These are phyloP conservation scores for Beaufortia kweichowensis DNA, from an alignment of 2,113 vertebrate species.

Conservation along the genomic window DNA sequence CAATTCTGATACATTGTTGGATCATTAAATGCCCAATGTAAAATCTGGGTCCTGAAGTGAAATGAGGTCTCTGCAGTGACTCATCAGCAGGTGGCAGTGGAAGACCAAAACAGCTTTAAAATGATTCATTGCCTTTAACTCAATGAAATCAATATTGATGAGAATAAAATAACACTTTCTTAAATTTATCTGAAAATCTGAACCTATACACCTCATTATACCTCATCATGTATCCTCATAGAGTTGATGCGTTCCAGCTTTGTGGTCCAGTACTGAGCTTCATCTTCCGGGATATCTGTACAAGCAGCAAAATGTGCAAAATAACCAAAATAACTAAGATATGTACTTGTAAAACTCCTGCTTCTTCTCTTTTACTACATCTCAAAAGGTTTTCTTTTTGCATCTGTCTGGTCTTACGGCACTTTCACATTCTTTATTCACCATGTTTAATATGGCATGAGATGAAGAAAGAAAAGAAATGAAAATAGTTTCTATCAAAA, in stretches of 20 bases:
- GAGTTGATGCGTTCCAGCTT: slow-evolving; percentile 90
- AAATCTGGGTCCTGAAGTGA: not conserved
- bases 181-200: no score
- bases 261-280: slow-evolving; percentile 93
- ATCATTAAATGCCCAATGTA: not conserved
- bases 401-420: not conserved
- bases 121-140: not conserved
- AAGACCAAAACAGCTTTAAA: not conserved
- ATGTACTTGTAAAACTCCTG: slow-evolving; percentile 45
- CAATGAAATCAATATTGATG: not conserved
- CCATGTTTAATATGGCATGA: slow-evolving; percentile 52
- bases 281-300: slow-evolving; percentile 94
- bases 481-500: no score
- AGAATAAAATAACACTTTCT: not conserved
- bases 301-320: slow-evolving; percentile 47
- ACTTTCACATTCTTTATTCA: slow-evolving; percentile 48
- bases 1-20: not conserved
- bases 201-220: no score
- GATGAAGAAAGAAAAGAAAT: no score
- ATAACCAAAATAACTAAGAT: not conserved
- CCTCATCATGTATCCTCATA: slow-evolving; percentile 82
- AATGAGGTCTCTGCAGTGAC: not conserved
- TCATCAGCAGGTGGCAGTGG: not conserved
- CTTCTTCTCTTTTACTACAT: not conserved
- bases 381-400: slow-evolving; percentile 20